Evolutionary conservation across 2,113 vertebrate species (phyloP), one percentile per base, ranked within the genome.

Genomic region (Labrus mixtus): DNA sequence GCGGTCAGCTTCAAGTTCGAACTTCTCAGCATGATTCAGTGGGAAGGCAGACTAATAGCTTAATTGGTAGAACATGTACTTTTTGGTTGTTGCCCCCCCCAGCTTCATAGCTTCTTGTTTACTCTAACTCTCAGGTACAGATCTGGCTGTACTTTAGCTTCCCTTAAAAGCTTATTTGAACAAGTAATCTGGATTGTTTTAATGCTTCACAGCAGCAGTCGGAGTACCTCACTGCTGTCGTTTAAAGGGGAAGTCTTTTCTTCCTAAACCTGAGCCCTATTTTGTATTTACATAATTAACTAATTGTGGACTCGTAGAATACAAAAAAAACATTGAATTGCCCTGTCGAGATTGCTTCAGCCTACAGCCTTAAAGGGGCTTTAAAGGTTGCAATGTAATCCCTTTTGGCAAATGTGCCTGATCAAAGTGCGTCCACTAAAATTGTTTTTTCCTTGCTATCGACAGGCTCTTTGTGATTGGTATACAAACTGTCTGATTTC

Each of bases 41-140:
- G 60, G 51, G 62, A 85, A 56, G 56, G 36, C 65, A 69, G 60
- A 56, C 72, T 65, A 73, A 84, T 86, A 80, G 62, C 62, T 70
- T 83, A 70, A 79, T 84, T 88, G 68, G 70, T 61, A 85, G 77
- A 51, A 51, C 58, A 68, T 54, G 23, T 45, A 17, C 43, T 56
- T 51, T 76, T 59, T 48, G 37, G 23, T 66, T 50, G 12, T 54
- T 66, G 69, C 57, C 22, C n/a, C 3, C 5, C 19, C 12, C 2
- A 29, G 72, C 17, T 13, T 76, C 3, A 10, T 22, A 0, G 45
- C 33, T 46, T 39, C 22, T 51, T 73, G 58, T 79, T 72, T 72
- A 61, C 72, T 45, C 66, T 39, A 10, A 20, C 17, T 65, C 45
- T 58, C 57, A 43, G 58, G 55, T 79, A 43, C 33, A 8, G 33